phyloP scores from a whole-genome alignment of 1,140 invertebrate species.

The Cephus cinctus region DNA sequence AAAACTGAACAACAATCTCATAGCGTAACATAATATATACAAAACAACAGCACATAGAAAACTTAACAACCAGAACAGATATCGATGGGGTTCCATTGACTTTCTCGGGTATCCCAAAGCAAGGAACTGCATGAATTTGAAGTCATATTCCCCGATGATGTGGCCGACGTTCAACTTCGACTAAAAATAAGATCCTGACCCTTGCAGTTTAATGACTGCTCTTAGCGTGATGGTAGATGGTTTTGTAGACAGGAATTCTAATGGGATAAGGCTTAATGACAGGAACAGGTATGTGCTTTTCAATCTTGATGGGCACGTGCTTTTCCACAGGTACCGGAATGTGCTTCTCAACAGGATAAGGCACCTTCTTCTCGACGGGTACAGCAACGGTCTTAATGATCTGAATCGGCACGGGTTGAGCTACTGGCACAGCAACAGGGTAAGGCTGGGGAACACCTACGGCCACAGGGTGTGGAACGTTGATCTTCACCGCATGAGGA shows the following conservation, averaged over 20 bases:
- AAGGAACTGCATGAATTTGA: not conserved
- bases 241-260: conserved; percentile 74
- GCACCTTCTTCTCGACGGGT: conserved; percentile 64
- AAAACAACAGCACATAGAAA: conserved; percentile 1
- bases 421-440: conserved; percentile 53
- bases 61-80: conserved; percentile 6
- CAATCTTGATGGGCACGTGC: conserved; percentile 65
- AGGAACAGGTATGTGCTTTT: conserved; percentile 72
- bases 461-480: conserved; percentile 71
- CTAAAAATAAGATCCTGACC: no score
- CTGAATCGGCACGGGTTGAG: conserved; percentile 48
- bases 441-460: conserved; percentile 62
- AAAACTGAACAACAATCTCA: not conserved
- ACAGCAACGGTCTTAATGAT: conserved; percentile 58
- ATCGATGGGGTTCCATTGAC: not conserved
- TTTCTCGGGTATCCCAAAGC: no score
- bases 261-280: conserved; percentile 74
- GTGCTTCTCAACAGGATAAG: conserved; percentile 64
- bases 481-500: conserved; percentile 67
- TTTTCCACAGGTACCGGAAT: conserved; percentile 65
- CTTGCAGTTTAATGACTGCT: no score
- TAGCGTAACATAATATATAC: not conserved
- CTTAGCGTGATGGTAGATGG: conserved; percentile 68
- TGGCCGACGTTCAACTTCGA: no score
- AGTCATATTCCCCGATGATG: not conserved